A percentile compares a stretch with the other conserved stretches of the same genome.
phyloP scores from a whole-genome alignment of 2,888 invertebrate species.

The Himalopsyche tibetana region DNA sequence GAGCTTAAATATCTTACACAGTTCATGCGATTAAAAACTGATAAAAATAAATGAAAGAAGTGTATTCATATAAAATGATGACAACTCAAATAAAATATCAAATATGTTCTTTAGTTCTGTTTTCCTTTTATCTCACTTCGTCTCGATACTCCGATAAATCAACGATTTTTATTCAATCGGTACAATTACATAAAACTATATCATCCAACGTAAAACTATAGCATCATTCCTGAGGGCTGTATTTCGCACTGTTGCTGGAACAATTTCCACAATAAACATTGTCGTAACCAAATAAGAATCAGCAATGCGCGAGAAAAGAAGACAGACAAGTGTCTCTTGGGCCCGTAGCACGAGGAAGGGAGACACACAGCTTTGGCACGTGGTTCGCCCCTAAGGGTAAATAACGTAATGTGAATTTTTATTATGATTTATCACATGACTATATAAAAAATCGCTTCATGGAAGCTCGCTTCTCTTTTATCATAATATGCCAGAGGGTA shows the following conservation, averaged over 20 bases:
- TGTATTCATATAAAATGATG: too few species aligned
- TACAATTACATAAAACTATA: too few species aligned
- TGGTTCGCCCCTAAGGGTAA: constrained; percentile 36
- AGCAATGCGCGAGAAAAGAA: constrained; percentile 5
- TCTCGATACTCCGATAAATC: too few species aligned
- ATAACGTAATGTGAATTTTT: constrained; percentile 43
- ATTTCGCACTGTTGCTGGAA: constrained; percentile 1
- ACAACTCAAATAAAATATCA: too few species aligned
- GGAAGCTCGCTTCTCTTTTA: constrained; percentile 39
- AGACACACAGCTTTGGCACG: constrained; percentile 12
- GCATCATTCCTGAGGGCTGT: too few species aligned
- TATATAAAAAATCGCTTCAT: constrained; percentile 45
- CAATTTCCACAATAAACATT: constrained; percentile 44
- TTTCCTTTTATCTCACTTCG: too few species aligned
- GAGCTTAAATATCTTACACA: too few species aligned
- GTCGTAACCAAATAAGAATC: constrained; percentile 26
- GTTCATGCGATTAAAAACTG: too few species aligned
- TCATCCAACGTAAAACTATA: too few species aligned
- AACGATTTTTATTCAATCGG: too few species aligned
- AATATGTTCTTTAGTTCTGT: too few species aligned
- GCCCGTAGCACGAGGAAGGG: background rate
- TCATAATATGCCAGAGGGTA: constrained; percentile 42
- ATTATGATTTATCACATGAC: constrained; percentile 44
- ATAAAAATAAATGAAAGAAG: too few species aligned
- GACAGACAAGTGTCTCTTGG: background rate